Base-by-base conservation (phyloP, 2,113 vertebrate species). In the Peromyscus polionotus region DNA sequence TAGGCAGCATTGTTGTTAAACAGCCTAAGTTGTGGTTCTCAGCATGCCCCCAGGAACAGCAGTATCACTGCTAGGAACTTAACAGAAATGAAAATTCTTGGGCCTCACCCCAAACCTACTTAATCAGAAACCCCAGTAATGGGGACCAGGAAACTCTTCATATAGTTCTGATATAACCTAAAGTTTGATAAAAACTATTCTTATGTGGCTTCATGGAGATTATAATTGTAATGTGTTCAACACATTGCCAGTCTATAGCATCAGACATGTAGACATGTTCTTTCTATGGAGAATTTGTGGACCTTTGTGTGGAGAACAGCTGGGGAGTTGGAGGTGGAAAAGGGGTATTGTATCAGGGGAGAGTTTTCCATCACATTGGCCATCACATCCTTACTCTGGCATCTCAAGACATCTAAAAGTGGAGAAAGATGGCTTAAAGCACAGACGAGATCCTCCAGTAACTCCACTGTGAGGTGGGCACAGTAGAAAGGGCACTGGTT, bases 161-260 rank as follows among this genome's bases (percentile, higher is more conserved):
- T 20, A 39, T 67, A 17, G 68, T 76, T 87, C 31, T 54, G 36
- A 48, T n/a, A 3, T 54, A 63, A 83, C 61, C 39, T 80, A 45
- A 81, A 63, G n/a, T 57, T 94, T 90, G 42, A 85, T 75, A 95
- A 85, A 1, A 22, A 73, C 10, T 31, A 63, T 90, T 91, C 87
- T 81, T 61, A 84, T 68, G 54, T 84, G 61, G 75, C 68, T 95
- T 84, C 36, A 12, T 65, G 5, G 57, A 94, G 28, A 20, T 93
- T 76, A 5, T 59, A 72, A 63, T 57, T 83, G 2, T 57, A 63
- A 36, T 36, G 4, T n/a, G 4, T 92, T 67, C 24, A 70, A 24
- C 90, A 28, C 77, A 73, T 86, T 93, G 73, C 86, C 65, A 73
- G 13, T 20, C 77, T 91, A 42, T 90, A n/a, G 51, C 51, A 79